A percentile compares a stretch with the other conserved stretches of the same genome.
Evolutionary conservation across 2,113 vertebrate genomes (phyloP).

Genomic region (Takifugu flavidus): DNA sequence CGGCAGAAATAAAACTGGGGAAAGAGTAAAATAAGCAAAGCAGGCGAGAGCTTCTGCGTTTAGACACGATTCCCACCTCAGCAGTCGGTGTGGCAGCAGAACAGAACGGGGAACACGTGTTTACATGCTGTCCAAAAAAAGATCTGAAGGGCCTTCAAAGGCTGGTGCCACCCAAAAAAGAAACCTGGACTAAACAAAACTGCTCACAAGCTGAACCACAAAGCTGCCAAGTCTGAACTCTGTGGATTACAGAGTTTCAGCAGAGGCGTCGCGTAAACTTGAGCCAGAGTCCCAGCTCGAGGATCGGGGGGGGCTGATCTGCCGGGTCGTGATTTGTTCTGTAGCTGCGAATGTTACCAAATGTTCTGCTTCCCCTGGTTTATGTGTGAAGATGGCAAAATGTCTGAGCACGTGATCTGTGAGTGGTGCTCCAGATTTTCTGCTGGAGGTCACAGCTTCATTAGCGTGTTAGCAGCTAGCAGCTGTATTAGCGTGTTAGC

Average conservation of each 20-base stretch:
- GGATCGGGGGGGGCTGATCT: too few relatives aligned
- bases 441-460: too few relatives aligned
- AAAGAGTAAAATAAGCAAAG: slow-evolving; percentile 7
- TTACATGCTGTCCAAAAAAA: neutral
- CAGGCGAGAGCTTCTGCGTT: neutral
- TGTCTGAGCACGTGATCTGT: neutral
- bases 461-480: too few relatives aligned
- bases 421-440: too few relatives aligned
- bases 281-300: neutral
- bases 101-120: too few relatives aligned
- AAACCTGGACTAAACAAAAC: slow-evolving; percentile 9
- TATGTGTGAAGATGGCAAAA: neutral
- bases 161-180: slow-evolving; percentile 3
- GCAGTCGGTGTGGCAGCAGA: too few relatives aligned
- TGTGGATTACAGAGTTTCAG: neutral
- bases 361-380: slow-evolving; percentile 4
- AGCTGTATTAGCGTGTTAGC: too few relatives aligned
- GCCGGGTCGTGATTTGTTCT: neutral
- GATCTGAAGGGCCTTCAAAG: slow-evolving; percentile 15
- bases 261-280: neutral
- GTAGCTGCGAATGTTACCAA: slow-evolving; percentile 6
- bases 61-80: neutral
- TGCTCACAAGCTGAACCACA: slow-evolving; percentile 6
- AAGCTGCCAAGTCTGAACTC: neutral
- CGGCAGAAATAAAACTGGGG: slow-evolving; percentile 14